Evolutionary conservation across 1,140 invertebrate genomes (phyloP).

Genomic region (Aphis gossypii): DNA sequence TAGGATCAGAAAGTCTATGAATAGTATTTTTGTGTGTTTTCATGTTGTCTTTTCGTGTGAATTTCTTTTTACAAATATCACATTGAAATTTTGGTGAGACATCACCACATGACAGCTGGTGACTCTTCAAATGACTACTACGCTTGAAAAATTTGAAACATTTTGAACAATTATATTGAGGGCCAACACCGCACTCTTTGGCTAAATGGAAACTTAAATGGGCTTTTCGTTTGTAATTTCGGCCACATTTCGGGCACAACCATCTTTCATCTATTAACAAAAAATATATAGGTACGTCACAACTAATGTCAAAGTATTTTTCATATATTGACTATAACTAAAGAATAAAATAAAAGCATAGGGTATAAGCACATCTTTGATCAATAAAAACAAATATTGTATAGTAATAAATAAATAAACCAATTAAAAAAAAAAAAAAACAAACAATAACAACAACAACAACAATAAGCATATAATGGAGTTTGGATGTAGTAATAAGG

Average conservation of each 20-base stretch:
- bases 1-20: conserved; percentile 59
- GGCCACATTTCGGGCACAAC: conserved; percentile 59
- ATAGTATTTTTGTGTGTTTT: conserved; percentile 65
- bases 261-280: conserved; percentile 27
- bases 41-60: conserved; percentile 67
- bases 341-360: background rate
- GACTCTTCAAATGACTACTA: conserved; percentile 59
- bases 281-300: background rate
- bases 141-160: conserved; percentile 66
- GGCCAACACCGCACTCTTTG: conserved; percentile 70
- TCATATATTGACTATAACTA: background rate
- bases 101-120: conserved; percentile 60
- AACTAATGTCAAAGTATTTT: background rate
- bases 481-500: background rate
- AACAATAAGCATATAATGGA: background rate
- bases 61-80: conserved; percentile 70
- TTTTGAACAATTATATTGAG: conserved; percentile 66
- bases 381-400: background rate
- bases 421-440: background rate
- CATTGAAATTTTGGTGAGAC: conserved; percentile 72
- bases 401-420: background rate
- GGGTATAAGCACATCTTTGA: background rate
- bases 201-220: conserved; percentile 64
- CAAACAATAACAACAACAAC: background rate
- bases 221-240: conserved; percentile 60